Evolutionary conservation across 2,797 vertebrate genomes (phyloP), one percentile per base, ranked within the genome.

Genomic region (Lepus townsendii): DNA sequence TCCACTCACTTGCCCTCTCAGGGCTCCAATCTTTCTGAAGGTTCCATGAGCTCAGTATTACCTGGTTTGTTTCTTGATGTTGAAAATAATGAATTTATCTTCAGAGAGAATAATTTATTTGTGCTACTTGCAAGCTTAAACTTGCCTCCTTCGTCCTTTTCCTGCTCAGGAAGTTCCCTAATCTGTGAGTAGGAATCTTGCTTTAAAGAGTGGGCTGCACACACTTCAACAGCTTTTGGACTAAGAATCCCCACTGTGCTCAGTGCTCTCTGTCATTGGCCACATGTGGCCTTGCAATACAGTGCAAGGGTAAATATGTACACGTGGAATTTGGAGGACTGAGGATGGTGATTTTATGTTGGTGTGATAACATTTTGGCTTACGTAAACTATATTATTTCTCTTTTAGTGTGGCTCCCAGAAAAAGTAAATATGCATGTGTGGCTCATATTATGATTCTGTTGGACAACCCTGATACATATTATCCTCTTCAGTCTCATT

Each of bases 241-340:
- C 38, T 52, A 32, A 69, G 76, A 66, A 32, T 0, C 19, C 12
- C 27, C 16, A 1, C n/a, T 35, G 1, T 38, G 11, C 38, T 0
- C 22, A 7, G 17, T 35, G 19, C 12, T 20, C 0, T 9, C 9
- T 12, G 0, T 14, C 54, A 20, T 3, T 20, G 4, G 24, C 47
- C 30, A 3, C 32, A 0, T 1, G 5, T 12, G n/a, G 19, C 26
- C 71, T 54, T 68, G 30, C 4, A 1, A 7, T 19, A 42, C 4
- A 5, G 26, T 50, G 1, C 14, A 16, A 14, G n/a, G n/a, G 11
- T 19, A 71, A 24, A 54, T 9, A 20, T 9, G 16, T 14, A 11
- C 4, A 16, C 7, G 1, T 12, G n/a, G 35, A 57, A 69, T 22
- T 79, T 38, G 35, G 42, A 82, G 84, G 60, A 24, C 60, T 5